Conservation (phyloP, 2,113 vertebrate genomes). For the Salminus brasiliensis region DNA sequence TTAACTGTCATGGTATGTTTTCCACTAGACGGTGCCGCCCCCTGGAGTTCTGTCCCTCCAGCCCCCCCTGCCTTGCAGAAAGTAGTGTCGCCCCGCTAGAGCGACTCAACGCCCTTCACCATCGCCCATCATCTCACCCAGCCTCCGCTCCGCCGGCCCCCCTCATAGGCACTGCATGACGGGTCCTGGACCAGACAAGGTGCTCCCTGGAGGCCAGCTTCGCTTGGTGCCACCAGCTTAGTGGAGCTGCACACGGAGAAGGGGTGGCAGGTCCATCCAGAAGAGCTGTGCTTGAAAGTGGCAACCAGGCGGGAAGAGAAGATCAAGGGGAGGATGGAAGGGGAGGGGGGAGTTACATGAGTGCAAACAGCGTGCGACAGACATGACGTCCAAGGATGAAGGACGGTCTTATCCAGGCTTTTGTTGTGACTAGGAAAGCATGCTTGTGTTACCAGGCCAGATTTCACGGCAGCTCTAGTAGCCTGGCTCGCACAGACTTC, state of each 20-base stretch:
- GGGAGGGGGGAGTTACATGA: slow-evolving; percentile 51
- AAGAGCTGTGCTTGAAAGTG: slow-evolving; percentile 78
- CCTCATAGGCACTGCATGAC: slow-evolving; percentile 78
- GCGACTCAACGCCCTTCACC: slow-evolving; percentile 84
- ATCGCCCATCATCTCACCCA: slow-evolving; percentile 91
- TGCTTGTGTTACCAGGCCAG: neutral
- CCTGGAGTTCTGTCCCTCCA: slow-evolving; percentile 94
- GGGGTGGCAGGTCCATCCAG: slow-evolving; percentile 87
- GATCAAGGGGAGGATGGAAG: slow-evolving; percentile 70
- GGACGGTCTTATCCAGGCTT: slow-evolving; percentile 28
- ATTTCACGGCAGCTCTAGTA: slow-evolving; percentile 29
- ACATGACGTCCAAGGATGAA: slow-evolving; percentile 17
- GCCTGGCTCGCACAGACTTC: slow-evolving; percentile 1
- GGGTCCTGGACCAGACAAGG: slow-evolving; percentile 66
- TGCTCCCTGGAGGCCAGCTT: slow-evolving; percentile 33
- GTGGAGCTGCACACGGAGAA: slow-evolving; percentile 41
- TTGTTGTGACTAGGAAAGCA: neutral
- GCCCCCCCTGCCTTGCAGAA: slow-evolving; percentile 94
- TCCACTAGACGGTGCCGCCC: slow-evolving; percentile 87
- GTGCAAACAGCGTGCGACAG: neutral
- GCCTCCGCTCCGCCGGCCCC: slow-evolving; percentile 87
- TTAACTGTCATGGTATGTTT: slow-evolving; percentile 54
- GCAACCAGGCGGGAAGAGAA: slow-evolving; percentile 69
- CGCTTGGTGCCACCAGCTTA: slow-evolving; percentile 28
- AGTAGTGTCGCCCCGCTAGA: slow-evolving; percentile 84